Percentiles rank a stretch among this genome's conserved stretches.
Conservation (phyloP, 2,888 invertebrate genomes). For the Pilophorus perplexus region DNA sequence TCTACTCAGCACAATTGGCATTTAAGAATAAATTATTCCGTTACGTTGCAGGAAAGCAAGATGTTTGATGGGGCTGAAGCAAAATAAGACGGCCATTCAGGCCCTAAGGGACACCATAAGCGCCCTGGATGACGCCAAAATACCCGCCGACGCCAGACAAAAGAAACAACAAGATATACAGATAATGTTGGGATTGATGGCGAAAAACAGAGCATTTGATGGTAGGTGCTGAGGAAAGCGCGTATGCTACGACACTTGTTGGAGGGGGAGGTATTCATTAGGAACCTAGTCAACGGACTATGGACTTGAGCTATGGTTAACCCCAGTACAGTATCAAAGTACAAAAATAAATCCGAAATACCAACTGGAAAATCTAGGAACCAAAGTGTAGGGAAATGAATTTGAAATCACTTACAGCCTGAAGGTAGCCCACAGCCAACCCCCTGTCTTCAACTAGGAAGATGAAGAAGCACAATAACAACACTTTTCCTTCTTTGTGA, state of each 20-base stretch:
- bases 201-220: constrained; percentile 56
- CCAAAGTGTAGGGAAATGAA: too few relatives aligned
- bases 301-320: neutral
- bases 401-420: too few relatives aligned
- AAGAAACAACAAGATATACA: constrained; percentile 66
- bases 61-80: constrained; percentile 66
- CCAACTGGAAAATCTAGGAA: too few relatives aligned
- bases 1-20: too few relatives aligned
- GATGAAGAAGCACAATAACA: too few relatives aligned
- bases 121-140: constrained; percentile 64
- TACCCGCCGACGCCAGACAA: constrained; percentile 61
- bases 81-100: constrained; percentile 62
- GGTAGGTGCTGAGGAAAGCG: constrained; percentile 41
- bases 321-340: too few relatives aligned
- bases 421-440: too few relatives aligned
- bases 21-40: neutral
- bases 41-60: constrained; percentile 63
- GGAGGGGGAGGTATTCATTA: neutral
- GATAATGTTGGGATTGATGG: constrained; percentile 67
- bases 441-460: too few relatives aligned
- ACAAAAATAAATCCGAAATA: too few relatives aligned
- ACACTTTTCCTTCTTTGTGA: too few relatives aligned
- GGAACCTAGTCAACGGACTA: neutral
- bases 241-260: neutral
- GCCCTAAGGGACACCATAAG: constrained; percentile 66